A percentile compares a stretch with the other conserved stretches of the same genome.
phyloP scores from a whole-genome alignment of 1,140 invertebrate genomes.

The Aplysia californica region DNA sequence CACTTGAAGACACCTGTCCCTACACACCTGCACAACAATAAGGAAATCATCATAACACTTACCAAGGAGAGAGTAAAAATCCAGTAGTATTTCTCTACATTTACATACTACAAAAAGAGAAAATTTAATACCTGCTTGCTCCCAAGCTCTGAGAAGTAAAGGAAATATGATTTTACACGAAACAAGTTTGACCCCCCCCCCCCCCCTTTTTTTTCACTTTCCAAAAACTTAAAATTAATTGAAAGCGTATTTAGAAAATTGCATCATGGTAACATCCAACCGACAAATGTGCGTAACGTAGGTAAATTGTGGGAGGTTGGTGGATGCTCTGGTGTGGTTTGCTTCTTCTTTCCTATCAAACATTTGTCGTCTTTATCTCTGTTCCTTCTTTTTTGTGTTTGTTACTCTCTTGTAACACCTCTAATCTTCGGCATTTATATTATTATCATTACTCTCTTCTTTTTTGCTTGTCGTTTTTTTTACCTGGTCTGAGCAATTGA shows the following conservation, averaged over 20 bases:
- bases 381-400: too few relatives aligned
- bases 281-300: background rate
- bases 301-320: background rate
- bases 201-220: background rate
- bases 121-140: background rate
- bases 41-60: background rate
- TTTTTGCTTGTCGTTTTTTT: conserved; percentile 10
- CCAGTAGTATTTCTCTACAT: background rate
- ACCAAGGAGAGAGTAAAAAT: background rate
- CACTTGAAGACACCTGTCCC: background rate
- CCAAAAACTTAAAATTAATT: background rate
- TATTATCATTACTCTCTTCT: background rate
- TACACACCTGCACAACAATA: background rate
- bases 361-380: too few relatives aligned
- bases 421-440: background rate
- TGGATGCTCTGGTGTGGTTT: too few relatives aligned
- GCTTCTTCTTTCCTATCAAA: too few relatives aligned
- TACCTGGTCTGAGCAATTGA: conserved; percentile 88
- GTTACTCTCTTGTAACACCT: too few relatives aligned
- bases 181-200: background rate
- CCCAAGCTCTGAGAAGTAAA: background rate
- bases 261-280: background rate
- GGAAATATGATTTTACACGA: background rate
- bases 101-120: background rate
- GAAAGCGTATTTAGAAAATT: background rate